These are phyloP conservation scores for Circaetus gallicus DNA, from an alignment of 2,113 vertebrate genomes.

Conservation along the genomic window DNA sequence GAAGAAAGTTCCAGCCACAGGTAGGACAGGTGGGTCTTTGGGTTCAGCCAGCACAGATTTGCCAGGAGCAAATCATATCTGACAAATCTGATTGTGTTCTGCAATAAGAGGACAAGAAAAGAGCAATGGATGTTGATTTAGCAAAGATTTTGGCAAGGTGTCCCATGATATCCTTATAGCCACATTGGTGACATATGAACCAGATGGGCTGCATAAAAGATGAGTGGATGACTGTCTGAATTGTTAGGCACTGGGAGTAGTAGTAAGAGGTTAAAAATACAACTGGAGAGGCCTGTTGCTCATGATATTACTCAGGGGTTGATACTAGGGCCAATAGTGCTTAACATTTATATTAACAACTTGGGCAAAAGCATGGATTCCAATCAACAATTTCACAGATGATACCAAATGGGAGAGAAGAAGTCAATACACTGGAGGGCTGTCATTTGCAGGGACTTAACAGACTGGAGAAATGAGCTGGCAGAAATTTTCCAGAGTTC, in stretches of 20 bases:
- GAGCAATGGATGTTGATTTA: not conserved
- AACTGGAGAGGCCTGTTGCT: not conserved
- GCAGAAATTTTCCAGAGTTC: not conserved
- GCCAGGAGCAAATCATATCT: not conserved
- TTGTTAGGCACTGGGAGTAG: not conserved
- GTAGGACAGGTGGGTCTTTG: not conserved
- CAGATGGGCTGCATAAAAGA: not conserved
- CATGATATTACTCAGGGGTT: not conserved
- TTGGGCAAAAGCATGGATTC: not conserved
- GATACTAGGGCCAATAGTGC: not conserved
- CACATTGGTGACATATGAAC: not conserved
- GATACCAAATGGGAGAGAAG: not conserved
- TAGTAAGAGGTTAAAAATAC: not conserved
- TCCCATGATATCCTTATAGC: not conserved
- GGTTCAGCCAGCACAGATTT: not conserved
- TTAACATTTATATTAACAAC: not conserved
- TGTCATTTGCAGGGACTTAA: not conserved
- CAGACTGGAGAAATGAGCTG: not conserved
- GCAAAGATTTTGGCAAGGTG: not conserved
- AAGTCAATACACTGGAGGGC: not conserved
- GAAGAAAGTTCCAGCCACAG: not conserved
- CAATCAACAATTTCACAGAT: not conserved
- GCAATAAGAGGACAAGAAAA: not conserved
- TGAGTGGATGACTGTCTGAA: not conserved
- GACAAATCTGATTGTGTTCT: not conserved